A percentile compares a stretch with the other conserved stretches of the same genome.
Conservation (phyloP, 2,888 invertebrate genomes). For the Alloscopus bannaensis region DNA sequence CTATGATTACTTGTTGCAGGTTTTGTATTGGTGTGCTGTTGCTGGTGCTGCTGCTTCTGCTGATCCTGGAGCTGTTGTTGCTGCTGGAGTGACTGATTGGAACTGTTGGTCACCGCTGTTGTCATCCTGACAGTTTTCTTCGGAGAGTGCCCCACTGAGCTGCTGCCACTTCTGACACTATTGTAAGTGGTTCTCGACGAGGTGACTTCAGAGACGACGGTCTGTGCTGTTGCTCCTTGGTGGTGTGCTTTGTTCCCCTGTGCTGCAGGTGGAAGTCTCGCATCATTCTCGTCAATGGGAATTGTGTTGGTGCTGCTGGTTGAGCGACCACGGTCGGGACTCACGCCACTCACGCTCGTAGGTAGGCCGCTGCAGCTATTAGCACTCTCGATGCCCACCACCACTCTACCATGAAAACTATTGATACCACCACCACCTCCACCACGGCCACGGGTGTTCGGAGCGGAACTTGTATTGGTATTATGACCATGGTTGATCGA, state of each 20-base stretch:
- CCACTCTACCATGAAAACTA: conserved; percentile 52
- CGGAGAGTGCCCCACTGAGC: conserved; percentile 63
- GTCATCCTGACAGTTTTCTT: conserved; percentile 64
- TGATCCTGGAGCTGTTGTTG: conserved; percentile 23
- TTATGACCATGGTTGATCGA: conserved; percentile 43
- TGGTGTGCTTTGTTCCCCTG: conserved; percentile 31
- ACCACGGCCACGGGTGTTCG: conserved; percentile 18
- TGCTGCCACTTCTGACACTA: conserved; percentile 60
- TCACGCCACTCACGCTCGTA: conserved; percentile 24
- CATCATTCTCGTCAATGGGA: conserved; percentile 36
- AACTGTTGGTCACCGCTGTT: conserved; percentile 48
- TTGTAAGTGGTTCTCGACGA: conserved; percentile 33
- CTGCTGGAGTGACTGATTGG: conserved; percentile 34
- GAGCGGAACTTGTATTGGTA: conserved; percentile 25
- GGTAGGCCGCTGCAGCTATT: conserved; percentile 35
- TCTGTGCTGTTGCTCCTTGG: conserved; percentile 29
- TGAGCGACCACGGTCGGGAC: conserved; percentile 26
- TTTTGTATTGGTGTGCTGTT: conserved; percentile 39
- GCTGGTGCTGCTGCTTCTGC: conserved; percentile 36
- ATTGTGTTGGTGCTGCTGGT: conserved; percentile 7
- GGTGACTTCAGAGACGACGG: conserved; percentile 37
- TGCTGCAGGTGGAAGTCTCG: conserved; percentile 51
- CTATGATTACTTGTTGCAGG: conserved; percentile 63
- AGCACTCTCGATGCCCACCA: conserved; percentile 54
- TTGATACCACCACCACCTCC: conserved; percentile 47